A percentile compares a stretch with the other conserved stretches of the same genome.
Conservation (phyloP, 2,797 vertebrate genomes). For the Siniperca scherzeri region DNA sequence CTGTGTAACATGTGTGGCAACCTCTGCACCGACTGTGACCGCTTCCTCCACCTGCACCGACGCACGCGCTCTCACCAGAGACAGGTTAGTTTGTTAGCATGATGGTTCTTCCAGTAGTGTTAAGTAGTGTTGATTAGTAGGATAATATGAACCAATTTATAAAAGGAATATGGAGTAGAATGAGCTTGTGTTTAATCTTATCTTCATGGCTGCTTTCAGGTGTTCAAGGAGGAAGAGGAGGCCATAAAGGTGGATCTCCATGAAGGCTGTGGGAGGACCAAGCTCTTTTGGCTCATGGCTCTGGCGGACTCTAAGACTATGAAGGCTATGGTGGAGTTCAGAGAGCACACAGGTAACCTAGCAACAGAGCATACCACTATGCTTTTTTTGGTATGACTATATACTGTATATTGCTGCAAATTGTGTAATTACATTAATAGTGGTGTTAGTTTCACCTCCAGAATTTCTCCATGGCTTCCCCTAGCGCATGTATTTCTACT, state of each 20-base stretch:
- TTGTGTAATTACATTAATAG: background rate
- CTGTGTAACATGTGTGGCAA: slow-evolving; percentile 97
- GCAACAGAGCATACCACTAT: background rate
- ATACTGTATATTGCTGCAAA: background rate
- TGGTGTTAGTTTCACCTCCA: background rate
- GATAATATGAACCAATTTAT: background rate
- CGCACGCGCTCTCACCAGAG: slow-evolving; percentile 98
- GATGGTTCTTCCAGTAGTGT: background rate
- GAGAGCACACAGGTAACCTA: slow-evolving; percentile 96
- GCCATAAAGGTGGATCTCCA: slow-evolving; percentile 99
- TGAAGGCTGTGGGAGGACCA: slow-evolving; percentile 98
- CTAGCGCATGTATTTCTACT: background rate
- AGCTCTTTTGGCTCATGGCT: slow-evolving; percentile 99
- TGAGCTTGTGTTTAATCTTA: background rate
- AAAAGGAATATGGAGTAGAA: background rate
- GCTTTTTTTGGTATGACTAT: background rate
- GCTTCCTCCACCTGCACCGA: slow-evolving; percentile 98
- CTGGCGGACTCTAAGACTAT: slow-evolving; percentile 99
- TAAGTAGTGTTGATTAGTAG: background rate
- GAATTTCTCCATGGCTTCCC: background rate
- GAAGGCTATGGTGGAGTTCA: slow-evolving; percentile 99
- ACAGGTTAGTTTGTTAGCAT: slow-evolving; percentile 87
- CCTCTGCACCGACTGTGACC: slow-evolving; percentile 97
- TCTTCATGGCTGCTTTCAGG: slow-evolving; percentile 81
- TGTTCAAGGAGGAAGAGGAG: slow-evolving; percentile 99